phyloP scores from a whole-genome alignment of 2,113 vertebrate species.

The Oplegnathus fasciatus region DNA sequence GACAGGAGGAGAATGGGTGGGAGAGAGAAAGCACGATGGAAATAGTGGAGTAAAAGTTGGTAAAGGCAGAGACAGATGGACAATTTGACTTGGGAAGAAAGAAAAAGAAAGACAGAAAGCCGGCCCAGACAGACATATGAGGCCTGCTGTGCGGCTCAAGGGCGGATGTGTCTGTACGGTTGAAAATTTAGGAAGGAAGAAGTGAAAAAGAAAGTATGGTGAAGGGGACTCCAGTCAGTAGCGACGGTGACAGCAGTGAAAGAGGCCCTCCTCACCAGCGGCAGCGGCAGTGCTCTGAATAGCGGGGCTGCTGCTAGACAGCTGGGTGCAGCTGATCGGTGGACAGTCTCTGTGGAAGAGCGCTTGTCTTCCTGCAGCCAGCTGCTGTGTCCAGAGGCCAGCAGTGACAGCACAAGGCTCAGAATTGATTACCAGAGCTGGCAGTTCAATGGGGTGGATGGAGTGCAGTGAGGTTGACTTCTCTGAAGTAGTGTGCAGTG shows the following conservation, averaged over 20 bases:
- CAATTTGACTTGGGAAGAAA: slow-evolving; percentile 67
- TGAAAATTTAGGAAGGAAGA: slow-evolving; percentile 85
- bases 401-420: slow-evolving; percentile 91
- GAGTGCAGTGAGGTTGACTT: slow-evolving; percentile 76
- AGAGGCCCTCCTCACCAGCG: slow-evolving; percentile 60
- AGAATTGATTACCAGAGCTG: slow-evolving; percentile 90
- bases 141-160: slow-evolving; percentile 70
- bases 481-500: slow-evolving; percentile 73
- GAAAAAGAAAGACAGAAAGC: slow-evolving; percentile 61
- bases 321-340: slow-evolving; percentile 90
- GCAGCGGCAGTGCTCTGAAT: slow-evolving; percentile 84
- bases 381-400: slow-evolving; percentile 87
- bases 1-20: slow-evolving; percentile 65
- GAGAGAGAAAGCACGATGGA: slow-evolving; percentile 56
- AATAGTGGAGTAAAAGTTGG: slow-evolving; percentile 55
- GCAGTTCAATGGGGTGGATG: slow-evolving; percentile 86
- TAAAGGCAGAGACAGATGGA: slow-evolving; percentile 72
- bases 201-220: slow-evolving; percentile 79
- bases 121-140: slow-evolving; percentile 66
- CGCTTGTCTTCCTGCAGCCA: slow-evolving; percentile 89
- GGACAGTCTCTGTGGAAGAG: slow-evolving; percentile 85
- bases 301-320: slow-evolving; percentile 87
- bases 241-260: slow-evolving; percentile 66
- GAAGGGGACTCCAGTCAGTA: slow-evolving; percentile 82
- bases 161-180: slow-evolving; percentile 80